A percentile compares a stretch with the other conserved stretches of the same genome.
Conservation (phyloP, 2,113 vertebrate species). For the Percopsis transmontana region DNA sequence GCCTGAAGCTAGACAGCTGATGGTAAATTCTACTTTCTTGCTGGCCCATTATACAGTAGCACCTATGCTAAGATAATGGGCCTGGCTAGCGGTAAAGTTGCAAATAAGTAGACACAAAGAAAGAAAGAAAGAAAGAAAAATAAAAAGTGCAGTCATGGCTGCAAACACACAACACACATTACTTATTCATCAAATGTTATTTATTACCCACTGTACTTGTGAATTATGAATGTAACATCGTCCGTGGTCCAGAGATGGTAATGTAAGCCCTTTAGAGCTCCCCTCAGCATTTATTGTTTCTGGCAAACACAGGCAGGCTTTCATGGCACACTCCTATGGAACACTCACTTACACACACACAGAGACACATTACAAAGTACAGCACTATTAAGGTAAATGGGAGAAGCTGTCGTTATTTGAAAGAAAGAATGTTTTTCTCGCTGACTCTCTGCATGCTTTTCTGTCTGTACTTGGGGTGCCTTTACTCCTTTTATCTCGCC, state of each 20-base stretch:
- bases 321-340: neutral
- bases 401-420: neutral
- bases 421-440: neutral
- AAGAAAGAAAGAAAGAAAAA: neutral
- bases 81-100: neutral
- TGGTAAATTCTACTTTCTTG: conserved; percentile 28
- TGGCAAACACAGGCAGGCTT: conserved; percentile 3
- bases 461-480: neutral
- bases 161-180: conserved; percentile 44
- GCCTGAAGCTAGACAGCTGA: neutral
- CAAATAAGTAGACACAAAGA: neutral
- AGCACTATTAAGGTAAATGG: no score
- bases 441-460: neutral
- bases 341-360: neutral
- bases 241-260: conserved; percentile 56
- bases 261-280: conserved; percentile 46
- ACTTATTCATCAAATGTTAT: conserved; percentile 68
- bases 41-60: conserved; percentile 2
- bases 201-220: conserved; percentile 60
- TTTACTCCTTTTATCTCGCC: conserved; percentile 7
- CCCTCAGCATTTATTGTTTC: conserved; percentile 33
- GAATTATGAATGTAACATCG: conserved; percentile 68
- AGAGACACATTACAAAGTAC: neutral
- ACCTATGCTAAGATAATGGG: conserved; percentile 1
- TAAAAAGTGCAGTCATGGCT: conserved; percentile 15